A percentile compares a stretch with the other conserved stretches of the same genome.
Conservation (phyloP, 2,113 vertebrate genomes). For the Pterocles burchelli region DNA sequence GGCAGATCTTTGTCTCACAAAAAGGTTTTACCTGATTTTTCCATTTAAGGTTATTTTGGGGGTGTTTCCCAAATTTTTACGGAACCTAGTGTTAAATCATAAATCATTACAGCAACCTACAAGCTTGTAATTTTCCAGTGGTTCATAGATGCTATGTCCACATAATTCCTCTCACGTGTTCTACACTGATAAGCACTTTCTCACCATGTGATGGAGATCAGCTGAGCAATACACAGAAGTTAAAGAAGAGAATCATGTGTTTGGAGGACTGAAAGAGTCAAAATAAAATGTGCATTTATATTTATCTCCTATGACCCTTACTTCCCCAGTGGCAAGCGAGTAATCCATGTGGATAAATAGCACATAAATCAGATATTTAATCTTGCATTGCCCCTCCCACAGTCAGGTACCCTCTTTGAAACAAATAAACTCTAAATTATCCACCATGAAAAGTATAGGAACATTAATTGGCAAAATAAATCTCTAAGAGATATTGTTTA, state of each 20-base stretch:
- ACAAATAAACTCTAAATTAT: not conserved
- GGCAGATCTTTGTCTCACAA: not conserved
- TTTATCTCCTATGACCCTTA: not conserved
- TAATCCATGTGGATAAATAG: not conserved
- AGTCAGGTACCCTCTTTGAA: not conserved
- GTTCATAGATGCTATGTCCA: not conserved
- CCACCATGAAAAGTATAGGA: not conserved
- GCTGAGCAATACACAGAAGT: not conserved
- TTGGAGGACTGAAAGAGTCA: not conserved
- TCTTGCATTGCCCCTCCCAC: not conserved
- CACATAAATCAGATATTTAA: constrained; percentile 7
- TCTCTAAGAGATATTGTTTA: not conserved
- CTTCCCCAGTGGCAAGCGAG: not conserved
- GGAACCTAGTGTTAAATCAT: not conserved
- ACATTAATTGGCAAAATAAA: not conserved
- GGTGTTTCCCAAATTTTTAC: not conserved
- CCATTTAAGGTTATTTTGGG: not conserved
- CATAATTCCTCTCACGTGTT: constrained; percentile 14
- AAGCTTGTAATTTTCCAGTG: not conserved
- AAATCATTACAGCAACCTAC: not conserved
- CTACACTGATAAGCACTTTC: constrained; percentile 27
- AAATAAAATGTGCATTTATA: not conserved
- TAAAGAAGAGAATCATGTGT: not conserved
- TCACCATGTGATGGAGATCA: not conserved
- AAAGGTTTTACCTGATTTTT: not conserved